A percentile compares a stretch with the other conserved stretches of the same genome.
phyloP scores from a whole-genome alignment of 2,113 vertebrate species.

The Cinclus cinclus region DNA sequence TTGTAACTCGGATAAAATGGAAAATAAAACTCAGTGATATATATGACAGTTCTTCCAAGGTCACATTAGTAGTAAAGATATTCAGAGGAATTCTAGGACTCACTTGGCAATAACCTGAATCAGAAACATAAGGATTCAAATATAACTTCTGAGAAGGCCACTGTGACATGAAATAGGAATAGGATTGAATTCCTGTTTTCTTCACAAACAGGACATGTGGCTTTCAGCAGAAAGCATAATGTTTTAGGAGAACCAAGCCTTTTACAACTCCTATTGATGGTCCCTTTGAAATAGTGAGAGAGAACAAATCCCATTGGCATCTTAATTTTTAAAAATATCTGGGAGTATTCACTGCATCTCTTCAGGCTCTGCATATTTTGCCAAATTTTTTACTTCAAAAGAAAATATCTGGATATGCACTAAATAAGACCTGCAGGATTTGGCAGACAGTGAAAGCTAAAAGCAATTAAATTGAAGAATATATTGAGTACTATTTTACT shows the following conservation, averaged over 20 bases:
- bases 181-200: neutral
- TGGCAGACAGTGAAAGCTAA: neutral
- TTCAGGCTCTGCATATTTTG: neutral
- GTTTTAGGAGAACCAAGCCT: neutral
- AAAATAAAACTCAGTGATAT: neutral
- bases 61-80: neutral
- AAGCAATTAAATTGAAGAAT: neutral
- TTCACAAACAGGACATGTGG: neutral
- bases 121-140: neutral
- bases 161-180: neutral
- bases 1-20: neutral
- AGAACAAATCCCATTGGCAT: neutral
- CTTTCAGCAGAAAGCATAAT: neutral
- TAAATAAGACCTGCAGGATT: neutral
- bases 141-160: neutral
- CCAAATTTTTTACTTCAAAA: neutral
- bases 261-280: neutral
- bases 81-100: neutral
- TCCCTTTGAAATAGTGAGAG: neutral
- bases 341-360: neutral
- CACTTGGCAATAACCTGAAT: neutral
- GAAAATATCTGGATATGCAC: neutral
- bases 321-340: neutral
- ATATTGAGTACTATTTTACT: neutral
- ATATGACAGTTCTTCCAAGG: neutral